These are phyloP conservation scores for Sarcophaga carnaria DNA, from an alignment of 2,888 invertebrate genomes.

Conservation along the genomic window DNA sequence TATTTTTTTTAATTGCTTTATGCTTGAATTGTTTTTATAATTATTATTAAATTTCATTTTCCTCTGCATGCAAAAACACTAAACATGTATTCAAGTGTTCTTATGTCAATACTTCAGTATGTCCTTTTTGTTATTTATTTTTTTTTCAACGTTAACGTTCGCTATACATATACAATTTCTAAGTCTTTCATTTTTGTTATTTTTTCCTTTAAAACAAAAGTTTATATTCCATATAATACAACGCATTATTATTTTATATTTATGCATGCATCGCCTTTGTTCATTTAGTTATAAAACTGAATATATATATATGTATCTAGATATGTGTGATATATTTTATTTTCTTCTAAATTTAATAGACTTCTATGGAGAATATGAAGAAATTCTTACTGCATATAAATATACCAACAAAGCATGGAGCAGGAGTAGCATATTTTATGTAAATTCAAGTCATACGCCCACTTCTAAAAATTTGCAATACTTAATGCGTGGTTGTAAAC, in stretches of 20 bases:
- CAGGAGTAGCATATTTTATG: too few species aligned
- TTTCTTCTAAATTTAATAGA: too few species aligned
- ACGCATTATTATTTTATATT: background rate
- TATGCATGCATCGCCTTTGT: constrained; percentile 19
- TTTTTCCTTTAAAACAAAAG: background rate
- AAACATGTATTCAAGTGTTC: background rate
- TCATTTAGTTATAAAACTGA: background rate
- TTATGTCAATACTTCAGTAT: background rate
- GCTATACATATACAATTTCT: constrained; percentile 32
- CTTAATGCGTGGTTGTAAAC: background rate
- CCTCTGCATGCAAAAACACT: too few species aligned
- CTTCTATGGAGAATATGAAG: too few species aligned
- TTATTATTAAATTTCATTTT: too few species aligned
- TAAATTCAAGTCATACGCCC: background rate
- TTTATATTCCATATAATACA: background rate
- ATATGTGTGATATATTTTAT: too few species aligned
- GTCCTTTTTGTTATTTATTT: constrained; percentile 30
- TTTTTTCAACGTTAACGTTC: background rate
- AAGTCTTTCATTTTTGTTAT: constrained; percentile 5
- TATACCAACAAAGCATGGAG: too few species aligned
- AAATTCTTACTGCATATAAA: too few species aligned
- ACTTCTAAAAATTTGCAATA: constrained; percentile 7
- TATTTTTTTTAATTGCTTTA: background rate
- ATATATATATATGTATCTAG: background rate
- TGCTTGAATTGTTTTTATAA: background rate